A percentile compares a stretch with the other conserved stretches of the same genome.
Evolutionary conservation across 1,140 invertebrate species (phyloP).

Genomic region (Caerostris extrusa): DNA sequence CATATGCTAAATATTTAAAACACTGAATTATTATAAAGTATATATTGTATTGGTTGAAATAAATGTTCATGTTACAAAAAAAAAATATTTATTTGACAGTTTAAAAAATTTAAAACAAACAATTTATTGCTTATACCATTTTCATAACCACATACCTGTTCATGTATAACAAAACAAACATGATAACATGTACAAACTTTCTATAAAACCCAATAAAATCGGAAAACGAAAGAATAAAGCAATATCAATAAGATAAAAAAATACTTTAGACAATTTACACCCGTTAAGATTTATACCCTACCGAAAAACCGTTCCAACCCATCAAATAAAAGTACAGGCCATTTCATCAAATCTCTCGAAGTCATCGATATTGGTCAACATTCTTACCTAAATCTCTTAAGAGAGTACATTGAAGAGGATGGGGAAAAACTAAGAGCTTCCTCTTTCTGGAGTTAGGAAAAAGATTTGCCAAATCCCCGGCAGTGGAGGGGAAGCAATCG

Average conservation of each 20-base stretch:
- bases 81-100: too few species aligned
- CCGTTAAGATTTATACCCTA: not conserved
- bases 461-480: constrained; percentile 5
- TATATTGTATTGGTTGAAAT: too few species aligned
- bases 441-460: not conserved
- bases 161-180: too few species aligned
- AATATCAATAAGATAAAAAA: not conserved
- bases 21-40: too few species aligned
- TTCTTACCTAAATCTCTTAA: constrained; percentile 22
- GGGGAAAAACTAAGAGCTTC: constrained; percentile 36
- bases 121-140: too few species aligned
- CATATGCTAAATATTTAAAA: too few species aligned
- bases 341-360: constrained; percentile 14
- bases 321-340: not conserved
- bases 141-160: too few species aligned
- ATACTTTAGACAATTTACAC: not conserved
- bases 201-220: too few species aligned
- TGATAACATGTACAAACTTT: too few species aligned
- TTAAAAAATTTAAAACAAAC: too few species aligned
- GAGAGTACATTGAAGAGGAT: constrained; percentile 29
- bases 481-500: not conserved
- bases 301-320: not conserved
- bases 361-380: constrained; percentile 54
- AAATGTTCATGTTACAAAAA: too few species aligned
- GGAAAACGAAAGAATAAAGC: too few species aligned